phyloP scores from a whole-genome alignment of 2,888 invertebrate genomes.

The Ditylenchus weischeri region DNA sequence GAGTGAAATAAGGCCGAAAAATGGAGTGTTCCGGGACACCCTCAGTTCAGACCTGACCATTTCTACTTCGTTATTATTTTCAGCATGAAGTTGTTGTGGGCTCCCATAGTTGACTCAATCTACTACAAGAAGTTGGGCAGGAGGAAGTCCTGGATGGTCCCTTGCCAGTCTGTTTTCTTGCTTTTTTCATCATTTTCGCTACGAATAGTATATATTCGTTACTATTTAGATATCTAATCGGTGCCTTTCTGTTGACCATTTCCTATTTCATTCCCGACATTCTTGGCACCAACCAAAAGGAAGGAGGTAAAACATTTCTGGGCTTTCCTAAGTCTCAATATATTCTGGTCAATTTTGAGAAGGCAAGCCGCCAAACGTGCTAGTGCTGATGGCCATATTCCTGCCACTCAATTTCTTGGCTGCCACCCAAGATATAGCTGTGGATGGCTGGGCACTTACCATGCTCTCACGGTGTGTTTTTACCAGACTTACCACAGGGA shows the following conservation, averaged over 20 bases:
- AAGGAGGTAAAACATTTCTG: slow-evolving; percentile 9
- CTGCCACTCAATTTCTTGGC: slow-evolving; percentile 89
- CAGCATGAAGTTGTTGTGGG: slow-evolving; percentile 89
- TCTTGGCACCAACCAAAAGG: slow-evolving; percentile 45
- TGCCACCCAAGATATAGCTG: slow-evolving; percentile 98
- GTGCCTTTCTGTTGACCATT: slow-evolving; percentile 78
- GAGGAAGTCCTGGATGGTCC: slow-evolving; percentile 76
- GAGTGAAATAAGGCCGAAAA: too few species aligned
- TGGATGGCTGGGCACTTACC: slow-evolving; percentile 98
- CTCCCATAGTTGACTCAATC: slow-evolving; percentile 91
- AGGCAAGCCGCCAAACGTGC: slow-evolving; percentile 36
- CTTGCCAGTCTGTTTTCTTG: slow-evolving; percentile 52
- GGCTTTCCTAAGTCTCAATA: background rate
- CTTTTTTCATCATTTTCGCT: slow-evolving; percentile 26
- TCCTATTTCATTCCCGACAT: slow-evolving; percentile 65
- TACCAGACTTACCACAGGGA: background rate
- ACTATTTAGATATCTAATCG: slow-evolving; percentile 59
- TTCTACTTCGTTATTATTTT: slow-evolving; percentile 62
- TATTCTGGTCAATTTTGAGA: slow-evolving; percentile 9
- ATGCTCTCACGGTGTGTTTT: slow-evolving; percentile 80
- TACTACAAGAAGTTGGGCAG: slow-evolving; percentile 77
- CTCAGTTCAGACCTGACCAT: too few species aligned
- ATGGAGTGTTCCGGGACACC: too few species aligned
- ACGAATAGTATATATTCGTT: background rate
- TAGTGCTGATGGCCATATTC: slow-evolving; percentile 77